A percentile compares a stretch with the other conserved stretches of the same genome.
phyloP scores from a whole-genome alignment of 2,888 invertebrate genomes.

The Pharmacophagus antenor region DNA sequence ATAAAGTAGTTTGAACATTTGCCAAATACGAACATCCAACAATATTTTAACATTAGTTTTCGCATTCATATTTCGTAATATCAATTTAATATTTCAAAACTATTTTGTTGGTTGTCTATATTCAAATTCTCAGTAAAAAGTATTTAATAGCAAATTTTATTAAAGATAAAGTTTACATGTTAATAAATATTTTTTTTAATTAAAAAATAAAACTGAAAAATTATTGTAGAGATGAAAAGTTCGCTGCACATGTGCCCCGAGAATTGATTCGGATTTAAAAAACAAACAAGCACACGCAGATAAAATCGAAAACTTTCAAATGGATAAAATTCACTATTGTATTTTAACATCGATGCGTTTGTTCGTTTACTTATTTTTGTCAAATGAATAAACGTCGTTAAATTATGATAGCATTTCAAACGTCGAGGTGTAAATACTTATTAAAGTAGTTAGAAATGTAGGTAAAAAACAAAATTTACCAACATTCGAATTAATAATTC shows the following conservation, averaged over 20 bases:
- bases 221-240: background rate
- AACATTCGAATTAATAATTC: background rate
- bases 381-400: background rate
- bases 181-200: too few relatives aligned
- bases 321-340: background rate
- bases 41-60: background rate
- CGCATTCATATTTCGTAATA: background rate
- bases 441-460: background rate
- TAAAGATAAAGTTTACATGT: too few relatives aligned
- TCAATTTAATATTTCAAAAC: background rate
- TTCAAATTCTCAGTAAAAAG: too few relatives aligned
- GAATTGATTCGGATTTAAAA: too few relatives aligned
- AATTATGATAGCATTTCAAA: background rate
- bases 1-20: background rate
- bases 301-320: background rate
- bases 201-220: too few relatives aligned
- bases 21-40: slow-evolving; percentile 4
- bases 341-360: background rate
- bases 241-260: background rate
- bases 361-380: background rate
- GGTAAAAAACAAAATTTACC: too few relatives aligned
- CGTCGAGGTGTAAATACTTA: too few relatives aligned
- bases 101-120: background rate
- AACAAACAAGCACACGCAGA: background rate
- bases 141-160: too few relatives aligned